Base-by-base conservation (phyloP, 2,888 invertebrate genomes). In the Lepetodrilus schrolli region DNA sequence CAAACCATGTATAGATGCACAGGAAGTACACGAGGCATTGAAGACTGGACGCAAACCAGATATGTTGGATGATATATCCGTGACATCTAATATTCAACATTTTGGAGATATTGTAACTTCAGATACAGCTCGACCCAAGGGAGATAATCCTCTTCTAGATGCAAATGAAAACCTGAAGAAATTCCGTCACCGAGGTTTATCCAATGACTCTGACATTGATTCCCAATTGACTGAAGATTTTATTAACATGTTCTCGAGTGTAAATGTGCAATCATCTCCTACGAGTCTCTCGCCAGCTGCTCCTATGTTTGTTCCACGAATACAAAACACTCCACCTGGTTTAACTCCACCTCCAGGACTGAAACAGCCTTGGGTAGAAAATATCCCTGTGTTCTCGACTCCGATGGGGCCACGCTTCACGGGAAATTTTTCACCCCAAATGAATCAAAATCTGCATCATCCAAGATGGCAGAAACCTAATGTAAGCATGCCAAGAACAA, bases 351-450 rank as follows among this genome's bases (percentile, higher is more conserved):
- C 66, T 30, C 72, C 77, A 21, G 73, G 58, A 17, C 47, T 76
- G 13, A 48, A 74, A 26, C 50, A 76, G 71, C 37, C 23, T 49
- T 17, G n/a, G 48, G 72, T 7, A 66, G 73, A 34, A 23, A 78
- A 76, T 3, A 76, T 74, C 50, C 81, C 81, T 1, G 74, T 79
- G 73, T 81, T 81, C 65, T 74, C 80, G n/a, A 81, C 78, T 4
- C 78, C 77, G 13, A 80, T 78, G 47, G 51, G 68, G n/a, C 68
- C 73, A 26, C 47, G 30, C 4, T 20, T 36, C n/a, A n/a, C 30
- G 21, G 17, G 43, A 17, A 13, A 17, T 17, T 17, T 43, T 17
- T 8, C 43, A 43, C 43, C n/a, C 43, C 13, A 58, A 30, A 8
- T 30, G 23, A 8, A 30, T n/a, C 30, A 26, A 26, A 1, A 30